These are phyloP conservation scores for Oreochromis aureus DNA, from an alignment of 2,113 vertebrate genomes.

Conservation along the genomic window DNA sequence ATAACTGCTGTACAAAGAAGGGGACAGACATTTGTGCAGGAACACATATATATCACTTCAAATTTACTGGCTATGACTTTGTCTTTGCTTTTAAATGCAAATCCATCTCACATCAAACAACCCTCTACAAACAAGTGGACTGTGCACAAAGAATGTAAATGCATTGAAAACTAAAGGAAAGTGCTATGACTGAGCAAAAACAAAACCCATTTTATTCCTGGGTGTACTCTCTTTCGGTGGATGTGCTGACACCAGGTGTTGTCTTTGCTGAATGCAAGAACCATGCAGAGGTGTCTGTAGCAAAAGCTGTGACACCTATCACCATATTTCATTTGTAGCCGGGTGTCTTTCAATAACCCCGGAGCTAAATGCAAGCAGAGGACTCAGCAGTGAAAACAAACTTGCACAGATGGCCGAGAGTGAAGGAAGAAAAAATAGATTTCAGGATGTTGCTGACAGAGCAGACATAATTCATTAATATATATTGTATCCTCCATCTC, in stretches of 20 bases:
- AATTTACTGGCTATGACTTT: background rate
- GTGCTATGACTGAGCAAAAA: background rate
- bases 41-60: background rate
- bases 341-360: slow-evolving; percentile 40
- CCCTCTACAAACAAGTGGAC: background rate
- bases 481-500: background rate
- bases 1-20: background rate
- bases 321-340: slow-evolving; percentile 31
- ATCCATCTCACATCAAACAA: background rate
- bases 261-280: background rate
- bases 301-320: slow-evolving; percentile 1
- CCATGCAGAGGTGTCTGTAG: background rate
- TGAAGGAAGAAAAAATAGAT: slow-evolving; percentile 7
- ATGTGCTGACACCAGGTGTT: background rate
- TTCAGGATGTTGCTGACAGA: slow-evolving; percentile 24
- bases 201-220: background rate
- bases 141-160: background rate
- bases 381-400: slow-evolving; percentile 38
- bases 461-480: slow-evolving; percentile 23
- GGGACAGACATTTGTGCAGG: background rate
- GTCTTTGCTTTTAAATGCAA: background rate
- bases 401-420: background rate
- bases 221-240: background rate
- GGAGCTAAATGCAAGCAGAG: slow-evolving; percentile 12
- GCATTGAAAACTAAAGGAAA: background rate